Conservation (phyloP, 2,888 invertebrate species). For the Ommatoiulus sabulosus region DNA sequence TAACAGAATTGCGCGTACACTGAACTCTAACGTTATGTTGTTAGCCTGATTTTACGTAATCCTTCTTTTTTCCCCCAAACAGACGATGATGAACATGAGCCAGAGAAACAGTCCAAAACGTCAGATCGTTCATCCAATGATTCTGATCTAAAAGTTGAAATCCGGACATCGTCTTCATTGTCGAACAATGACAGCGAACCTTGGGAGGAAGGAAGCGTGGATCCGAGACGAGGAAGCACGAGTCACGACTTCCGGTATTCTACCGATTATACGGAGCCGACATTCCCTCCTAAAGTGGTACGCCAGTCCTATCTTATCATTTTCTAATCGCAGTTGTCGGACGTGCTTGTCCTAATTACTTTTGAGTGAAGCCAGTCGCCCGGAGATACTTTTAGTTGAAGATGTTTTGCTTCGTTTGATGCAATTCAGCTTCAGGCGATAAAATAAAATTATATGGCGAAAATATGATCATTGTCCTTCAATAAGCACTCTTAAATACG, state of each 20-base stretch:
- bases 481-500: background rate
- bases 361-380: background rate
- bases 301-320: constrained; percentile 62
- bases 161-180: constrained; percentile 83
- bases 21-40: background rate
- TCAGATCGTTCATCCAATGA: constrained; percentile 91
- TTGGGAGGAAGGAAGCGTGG: constrained; percentile 63
- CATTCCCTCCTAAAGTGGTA: constrained; percentile 80
- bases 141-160: constrained; percentile 89
- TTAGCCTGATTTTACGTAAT: background rate
- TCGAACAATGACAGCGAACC: constrained; percentile 73
- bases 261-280: constrained; percentile 83
- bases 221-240: constrained; percentile 81
- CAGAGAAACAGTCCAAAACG: constrained; percentile 69
- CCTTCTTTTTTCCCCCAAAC: constrained; percentile 54
- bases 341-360: background rate
- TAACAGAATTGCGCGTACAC: too few species aligned
- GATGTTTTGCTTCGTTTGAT: background rate
- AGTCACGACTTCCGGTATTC: constrained; percentile 68
- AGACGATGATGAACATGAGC: constrained; percentile 70
- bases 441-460: background rate
- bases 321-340: background rate
- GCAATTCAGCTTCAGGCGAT: background rate
- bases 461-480: background rate
- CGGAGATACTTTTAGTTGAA: background rate